Conservation (phyloP, 1,140 invertebrate genomes). For the Scaptomyza hsui region DNA sequence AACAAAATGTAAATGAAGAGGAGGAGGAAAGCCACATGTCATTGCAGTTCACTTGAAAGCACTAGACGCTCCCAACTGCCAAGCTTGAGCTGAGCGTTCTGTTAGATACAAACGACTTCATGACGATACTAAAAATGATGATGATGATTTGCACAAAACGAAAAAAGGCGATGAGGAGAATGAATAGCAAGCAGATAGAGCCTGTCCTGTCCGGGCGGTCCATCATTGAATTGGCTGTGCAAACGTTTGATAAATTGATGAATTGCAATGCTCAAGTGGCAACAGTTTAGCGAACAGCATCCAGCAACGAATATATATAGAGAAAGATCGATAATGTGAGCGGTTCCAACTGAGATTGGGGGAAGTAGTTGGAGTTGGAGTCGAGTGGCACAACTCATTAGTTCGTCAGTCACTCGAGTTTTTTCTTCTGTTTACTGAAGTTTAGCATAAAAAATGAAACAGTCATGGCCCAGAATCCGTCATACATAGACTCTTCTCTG, state of each 20-base stretch:
- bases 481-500: no score
- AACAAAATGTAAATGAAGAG: slow-evolving; percentile 7
- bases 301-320: neutral
- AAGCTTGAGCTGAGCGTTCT: slow-evolving; percentile 44
- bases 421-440: slow-evolving; percentile 67
- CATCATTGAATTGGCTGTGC: slow-evolving; percentile 73
- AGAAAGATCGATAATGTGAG: slow-evolving; percentile 51
- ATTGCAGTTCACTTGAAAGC: slow-evolving; percentile 54
- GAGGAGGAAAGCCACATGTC: slow-evolving; percentile 67
- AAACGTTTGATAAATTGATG: slow-evolving; percentile 74
- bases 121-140: slow-evolving; percentile 70
- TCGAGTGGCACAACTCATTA: slow-evolving; percentile 46
- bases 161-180: slow-evolving; percentile 12
- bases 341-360: slow-evolving; percentile 1
- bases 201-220: slow-evolving; percentile 39
- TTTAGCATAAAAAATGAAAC: slow-evolving; percentile 74
- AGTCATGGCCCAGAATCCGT: slow-evolving; percentile 50
- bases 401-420: slow-evolving; percentile 40
- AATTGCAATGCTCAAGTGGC: slow-evolving; percentile 73
- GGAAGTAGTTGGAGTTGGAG: slow-evolving; percentile 8
- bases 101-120: slow-evolving; percentile 78
- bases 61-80: slow-evolving; percentile 38
- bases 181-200: slow-evolving; percentile 34
- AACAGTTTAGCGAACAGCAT: slow-evolving; percentile 65
- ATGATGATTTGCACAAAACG: slow-evolving; percentile 73